phyloP scores from a whole-genome alignment of 2,888 invertebrate species.

The Noctua pronuba region DNA sequence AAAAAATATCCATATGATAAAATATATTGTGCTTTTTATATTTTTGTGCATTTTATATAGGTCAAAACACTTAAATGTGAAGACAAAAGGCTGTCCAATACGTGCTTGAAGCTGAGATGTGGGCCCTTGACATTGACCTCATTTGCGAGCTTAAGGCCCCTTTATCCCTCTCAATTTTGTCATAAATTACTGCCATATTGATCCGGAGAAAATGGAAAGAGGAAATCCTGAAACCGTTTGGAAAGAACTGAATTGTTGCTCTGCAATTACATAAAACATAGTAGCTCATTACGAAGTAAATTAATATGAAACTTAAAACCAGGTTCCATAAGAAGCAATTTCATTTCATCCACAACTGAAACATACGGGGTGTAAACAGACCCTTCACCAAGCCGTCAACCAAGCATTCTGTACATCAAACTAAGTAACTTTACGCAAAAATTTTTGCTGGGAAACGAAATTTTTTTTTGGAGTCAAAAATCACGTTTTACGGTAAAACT shows the following conservation, averaged over 20 bases:
- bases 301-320: background rate
- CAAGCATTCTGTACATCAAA: too few species aligned
- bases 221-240: background rate
- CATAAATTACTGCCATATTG: constrained; percentile 53
- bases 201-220: constrained; percentile 22
- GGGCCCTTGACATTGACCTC: constrained; percentile 53
- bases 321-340: background rate
- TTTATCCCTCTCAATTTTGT: constrained; percentile 48
- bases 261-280: background rate
- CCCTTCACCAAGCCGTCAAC: too few species aligned
- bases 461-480: too few species aligned
- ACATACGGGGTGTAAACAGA: too few species aligned
- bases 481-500: too few species aligned
- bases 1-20: background rate
- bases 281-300: background rate
- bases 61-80: constrained; percentile 36
- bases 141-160: constrained; percentile 38
- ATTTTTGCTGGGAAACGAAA: too few species aligned
- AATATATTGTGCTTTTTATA: constrained; percentile 7
- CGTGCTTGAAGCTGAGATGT: constrained; percentile 47
- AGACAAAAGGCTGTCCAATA: constrained; percentile 57
- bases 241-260: background rate
- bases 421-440: too few species aligned
- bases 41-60: constrained; percentile 32
- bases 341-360: background rate